These are phyloP conservation scores for Megalops atlanticus DNA, from an alignment of 2,113 vertebrate genomes.

Conservation along the genomic window DNA sequence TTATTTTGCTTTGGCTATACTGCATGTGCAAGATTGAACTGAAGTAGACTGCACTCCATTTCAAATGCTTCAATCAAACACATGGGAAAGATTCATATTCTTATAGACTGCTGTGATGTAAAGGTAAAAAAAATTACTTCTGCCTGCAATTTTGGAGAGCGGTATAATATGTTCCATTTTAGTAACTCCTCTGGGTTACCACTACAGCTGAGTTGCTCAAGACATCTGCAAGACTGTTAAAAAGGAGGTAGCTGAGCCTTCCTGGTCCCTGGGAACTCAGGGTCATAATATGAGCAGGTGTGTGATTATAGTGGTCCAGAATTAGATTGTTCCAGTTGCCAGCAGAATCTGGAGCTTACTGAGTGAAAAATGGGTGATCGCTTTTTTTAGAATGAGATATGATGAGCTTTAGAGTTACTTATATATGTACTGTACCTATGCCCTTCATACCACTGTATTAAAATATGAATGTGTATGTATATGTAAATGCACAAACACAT, in stretches of 20 bases:
- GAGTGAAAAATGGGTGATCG: not conserved
- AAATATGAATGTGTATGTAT: no score
- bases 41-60: not conserved
- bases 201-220: not conserved
- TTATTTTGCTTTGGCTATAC: no score
- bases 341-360: not conserved
- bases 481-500: no score
- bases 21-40: no score
- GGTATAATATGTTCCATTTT: not conserved
- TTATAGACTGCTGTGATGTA: not conserved
- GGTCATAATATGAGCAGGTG: slow-evolving; percentile 15
- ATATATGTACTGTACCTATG: not conserved
- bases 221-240: not conserved
- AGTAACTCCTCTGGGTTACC: not conserved
- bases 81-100: not conserved
- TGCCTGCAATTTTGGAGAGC: not conserved
- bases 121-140: not conserved
- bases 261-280: not conserved
- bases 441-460: no score
- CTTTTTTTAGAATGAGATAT: not conserved
- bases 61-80: not conserved
- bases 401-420: not conserved
- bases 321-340: slow-evolving; percentile 17
- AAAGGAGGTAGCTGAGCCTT: not conserved
- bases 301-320: slow-evolving; percentile 5